Percentiles rank a stretch among this genome's conserved stretches.
phyloP scores from a whole-genome alignment of 2,888 invertebrate species.

The Hecatera dysodea region DNA sequence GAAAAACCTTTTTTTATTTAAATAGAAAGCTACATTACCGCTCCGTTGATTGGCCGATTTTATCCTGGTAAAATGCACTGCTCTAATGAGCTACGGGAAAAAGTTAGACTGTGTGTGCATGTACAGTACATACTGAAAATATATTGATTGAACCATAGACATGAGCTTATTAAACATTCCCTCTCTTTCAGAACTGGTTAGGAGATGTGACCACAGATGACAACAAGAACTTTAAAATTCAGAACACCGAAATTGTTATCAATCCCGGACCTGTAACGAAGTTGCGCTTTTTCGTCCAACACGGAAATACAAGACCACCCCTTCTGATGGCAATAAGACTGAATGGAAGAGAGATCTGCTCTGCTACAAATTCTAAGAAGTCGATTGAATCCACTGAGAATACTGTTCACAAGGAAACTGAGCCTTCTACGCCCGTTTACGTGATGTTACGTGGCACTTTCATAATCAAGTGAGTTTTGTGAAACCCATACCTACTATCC shows the following conservation, averaged over 20 bases:
- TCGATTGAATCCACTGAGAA: background rate
- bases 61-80: background rate
- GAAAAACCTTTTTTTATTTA: too few species aligned
- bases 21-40: too few species aligned
- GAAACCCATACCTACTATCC: too few species aligned
- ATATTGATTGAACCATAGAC: too few species aligned
- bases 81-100: too few species aligned
- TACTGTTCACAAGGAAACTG: background rate
- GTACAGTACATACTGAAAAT: too few species aligned
- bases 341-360: conserved; percentile 91
- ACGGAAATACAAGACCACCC: conserved; percentile 85
- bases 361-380: conserved; percentile 65
- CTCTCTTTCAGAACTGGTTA: conserved; percentile 88
- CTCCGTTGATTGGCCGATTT: too few species aligned
- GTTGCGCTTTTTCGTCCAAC: conserved; percentile 91
- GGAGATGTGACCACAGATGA: conserved; percentile 91
- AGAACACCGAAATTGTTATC: conserved; percentile 86
- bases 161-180: background rate
- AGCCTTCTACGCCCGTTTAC: background rate
- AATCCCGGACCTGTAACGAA: conserved; percentile 89
- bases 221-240: conserved; percentile 84
- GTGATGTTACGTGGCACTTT: background rate
- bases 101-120: too few species aligned
- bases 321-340: conserved; percentile 86
- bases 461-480: background rate